Base-by-base conservation (phyloP, 1,140 invertebrate species). In the Parasteatoda tepidariorum region DNA sequence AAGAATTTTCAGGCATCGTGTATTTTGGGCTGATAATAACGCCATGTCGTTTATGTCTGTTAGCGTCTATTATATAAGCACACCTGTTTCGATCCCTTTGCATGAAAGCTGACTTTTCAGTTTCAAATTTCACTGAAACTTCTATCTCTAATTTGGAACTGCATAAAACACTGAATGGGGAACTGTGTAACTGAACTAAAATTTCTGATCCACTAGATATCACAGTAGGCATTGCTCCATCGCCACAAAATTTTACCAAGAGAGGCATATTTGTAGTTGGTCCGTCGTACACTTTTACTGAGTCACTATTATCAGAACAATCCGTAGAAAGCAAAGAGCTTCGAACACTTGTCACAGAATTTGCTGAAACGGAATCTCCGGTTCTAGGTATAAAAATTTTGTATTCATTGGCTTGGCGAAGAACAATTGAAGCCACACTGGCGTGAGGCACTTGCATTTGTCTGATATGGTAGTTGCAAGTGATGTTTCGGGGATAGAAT, bases 201-300 rank as follows among this genome's bases (percentile, higher is more conserved):
- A 96, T 90, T 88, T 96, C 95, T 41, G 94, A 93, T 0, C 95
- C 94, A 87, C 94, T 95, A 76, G 95, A 95, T 75, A 85, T 57
- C 18, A 96, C 94, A 87, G 94, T 93, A 0, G 95, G 95, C 48
- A 96, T 93, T 0, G 92, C 92, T 48, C 95, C 95, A 41, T 93
- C 93, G 1, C 95, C 95, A 87, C 96, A 97, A 88, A 97, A 96
- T 89, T 95, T 95, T 81, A 96, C 89, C 84, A 97, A 93, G 82
- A 96, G 92, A 7, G 95, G 94, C 89, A 96, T 94, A 86, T 94
- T 91, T 6, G 94, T 96, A 66, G 94, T 96, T 15, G 64, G 48
- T 33, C 96, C 95, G 87, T 97, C 95, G 89, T 96, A 97, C 38
- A 97, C 93, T 88, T 94, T 91, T 87, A 95, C 92, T 87, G 95